Evolutionary conservation across 2,113 vertebrate genomes (phyloP), one percentile per base, ranked within the genome.

Genomic region (Leucosticte australis): DNA sequence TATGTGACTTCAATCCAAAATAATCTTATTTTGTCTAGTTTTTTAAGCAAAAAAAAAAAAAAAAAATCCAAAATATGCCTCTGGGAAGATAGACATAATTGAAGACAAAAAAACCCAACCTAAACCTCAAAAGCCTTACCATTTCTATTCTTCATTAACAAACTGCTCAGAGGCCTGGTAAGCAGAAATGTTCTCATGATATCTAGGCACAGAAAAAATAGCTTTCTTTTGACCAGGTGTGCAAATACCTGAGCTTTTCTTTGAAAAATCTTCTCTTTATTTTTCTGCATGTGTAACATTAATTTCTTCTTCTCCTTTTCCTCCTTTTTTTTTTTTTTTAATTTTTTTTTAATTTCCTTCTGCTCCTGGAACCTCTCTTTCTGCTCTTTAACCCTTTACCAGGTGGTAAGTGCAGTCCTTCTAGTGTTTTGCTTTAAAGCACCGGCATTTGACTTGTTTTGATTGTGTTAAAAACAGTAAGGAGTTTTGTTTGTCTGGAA

Each of bases 361-460:
- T 97, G 98, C 97, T 98, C 90, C 97, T 96, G 97, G 97, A 98
- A 95, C 95, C 83, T 95, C 96, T 90, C 97, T 97, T 93, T 96
- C 97, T 97, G 97, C 96, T 97, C 96, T 98, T 96, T 97, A 95
- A 96, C 78, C 92, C 94, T 96, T 96, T 97, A 74, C 96, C 97
- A 98, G 98, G 98, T 98, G 98, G 98, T 98, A 98, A 98, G 98
- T 98, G 97, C 87, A 95, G 95, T 92, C 81, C 35, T 94, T 95
- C 77, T 91, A 33, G 83, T 90, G 89, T 94, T 95, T 97, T 92
- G 57, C 84, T 91, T 90, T 77, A 56, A 69, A 90, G 57, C 79
- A 52, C 50, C 90, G 79, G 64, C 75, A 56, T 95, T 95, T 95
- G 60, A 35, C 78, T 82, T 94, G 20, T 35, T 71, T 95, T 65